Evolutionary conservation across 1,140 invertebrate genomes (phyloP), one percentile per base, ranked within the genome.

Genomic region (Drosophila murphyi): DNA sequence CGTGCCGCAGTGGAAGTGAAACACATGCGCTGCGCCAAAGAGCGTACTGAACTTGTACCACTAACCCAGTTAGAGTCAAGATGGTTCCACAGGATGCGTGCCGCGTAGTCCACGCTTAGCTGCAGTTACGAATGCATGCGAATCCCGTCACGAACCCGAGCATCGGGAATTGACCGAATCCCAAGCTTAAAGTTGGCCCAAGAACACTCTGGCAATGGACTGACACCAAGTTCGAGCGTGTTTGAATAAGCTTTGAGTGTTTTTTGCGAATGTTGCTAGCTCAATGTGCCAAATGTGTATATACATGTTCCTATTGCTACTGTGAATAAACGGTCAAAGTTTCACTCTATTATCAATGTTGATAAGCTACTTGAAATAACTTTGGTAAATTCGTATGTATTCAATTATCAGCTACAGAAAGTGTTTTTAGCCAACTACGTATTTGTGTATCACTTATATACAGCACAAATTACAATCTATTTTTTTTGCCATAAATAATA

Each of bases 1-100:
- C 7, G 35, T 51, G 77, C 64, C 65, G 72, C 56, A 5, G 31
- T 59, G 82, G 70, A 12, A 82, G 29, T 31, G 81, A 51, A 86
- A 86, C 81, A 69, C 43, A 52, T 51, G 52, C 73, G 62, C 67
- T 63, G 62, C 61, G 73, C 69, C 73, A 71, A 50, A 61, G 68
- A 61, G 56, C 51, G 52, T 78, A 91, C 89, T 91, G 89, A 91
- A 91, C 90, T 91, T 91, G 90, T 91, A 91, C 85, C 90, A 91
- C 74, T 91, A 91, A 91, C 90, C 90, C 90, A 91, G 81, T 91
- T 91, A 91, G 80, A 63, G 28, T n/a, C 50, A 47, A 8, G 5
- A 64, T 72, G 39, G 37, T 57, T 59, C 67, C 68, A 75, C 72
- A 71, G 54, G 71, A 73, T 69, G 52, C 50, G 64, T 55, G 32